Evolutionary conservation across 1,140 invertebrate species (phyloP).

Genomic region (Plectrocnemia conspersa): DNA sequence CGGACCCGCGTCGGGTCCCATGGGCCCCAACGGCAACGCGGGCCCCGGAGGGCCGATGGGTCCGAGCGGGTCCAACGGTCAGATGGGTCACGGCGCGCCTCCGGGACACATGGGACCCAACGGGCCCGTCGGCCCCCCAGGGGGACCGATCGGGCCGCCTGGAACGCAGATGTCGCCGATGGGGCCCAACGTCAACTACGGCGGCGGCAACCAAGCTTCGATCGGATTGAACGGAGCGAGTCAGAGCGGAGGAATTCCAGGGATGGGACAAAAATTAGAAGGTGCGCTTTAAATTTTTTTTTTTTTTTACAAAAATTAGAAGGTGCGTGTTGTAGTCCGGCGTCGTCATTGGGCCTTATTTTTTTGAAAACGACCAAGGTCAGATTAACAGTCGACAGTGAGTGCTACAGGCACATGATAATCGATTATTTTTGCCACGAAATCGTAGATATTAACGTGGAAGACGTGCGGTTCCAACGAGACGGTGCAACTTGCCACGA

Average conservation of each 20-base stretch:
- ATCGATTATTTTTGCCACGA: no score
- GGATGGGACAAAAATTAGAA: slow-evolving; percentile 17
- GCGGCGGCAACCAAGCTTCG: slow-evolving; percentile 1
- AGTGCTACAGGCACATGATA: no score
- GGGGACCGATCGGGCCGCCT: slow-evolving; percentile 26
- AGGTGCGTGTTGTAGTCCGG: no score
- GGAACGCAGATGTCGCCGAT: slow-evolving; percentile 23
- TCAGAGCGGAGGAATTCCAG: not conserved
- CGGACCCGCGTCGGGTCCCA: slow-evolving; percentile 30
- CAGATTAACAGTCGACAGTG: no score
- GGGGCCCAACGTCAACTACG: slow-evolving; percentile 32
- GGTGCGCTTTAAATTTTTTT: slow-evolving; percentile 15
- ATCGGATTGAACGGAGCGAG: slow-evolving; percentile 1
- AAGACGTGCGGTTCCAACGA: no score
- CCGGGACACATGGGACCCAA: slow-evolving; percentile 42
- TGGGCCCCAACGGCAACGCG: slow-evolving; percentile 28
- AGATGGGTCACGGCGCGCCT: slow-evolving; percentile 36
- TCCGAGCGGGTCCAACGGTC: slow-evolving; percentile 39
- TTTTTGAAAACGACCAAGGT: no score
- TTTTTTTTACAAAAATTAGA: no score
- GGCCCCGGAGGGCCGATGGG: slow-evolving; percentile 41
- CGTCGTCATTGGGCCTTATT: no score
- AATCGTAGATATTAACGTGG: no score
- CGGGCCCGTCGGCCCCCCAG: slow-evolving; percentile 27
- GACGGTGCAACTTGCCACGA: no score